Evolutionary conservation across 2,888 invertebrate genomes (phyloP), one percentile per base, ranked within the genome.

Genomic region (Carcina quercana): DNA sequence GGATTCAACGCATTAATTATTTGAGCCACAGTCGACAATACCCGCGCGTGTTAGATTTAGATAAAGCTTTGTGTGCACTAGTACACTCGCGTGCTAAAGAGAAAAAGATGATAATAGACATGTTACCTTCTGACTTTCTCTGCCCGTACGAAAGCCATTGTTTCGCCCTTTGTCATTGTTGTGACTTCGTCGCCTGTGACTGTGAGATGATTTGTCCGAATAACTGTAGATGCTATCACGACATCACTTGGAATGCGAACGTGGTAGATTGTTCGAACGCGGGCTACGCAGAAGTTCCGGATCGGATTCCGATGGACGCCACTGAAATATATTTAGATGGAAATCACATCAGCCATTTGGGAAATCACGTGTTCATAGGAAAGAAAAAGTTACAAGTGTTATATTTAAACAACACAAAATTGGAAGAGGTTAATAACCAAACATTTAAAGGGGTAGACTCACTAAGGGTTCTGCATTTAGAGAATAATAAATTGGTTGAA

Each of bases 181-280:
- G 95, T 79, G 93, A 94, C 53, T 95, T 92, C 66, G 92, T 93
- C 56, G 93, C 93, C 30, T 95, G 95, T 73, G 95, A 95, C 75
- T 95, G 95, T 82, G 92, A 94, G 85, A 94, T 94, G 91, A 92
- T 92, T 48, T 95, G 95, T 69, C 95, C 95, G 27, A 87, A 87
- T 58, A 91, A 91, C 62, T 95, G 95, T 78, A 89, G 88, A 53
- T 95, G 95, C 59, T 95, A 90, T 84, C 92, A 94, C 68, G 94
- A 95, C 65, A 90, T 91, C 59, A 90, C 91, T 41, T 94, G 94
- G 92, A 88, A 89, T 46, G 90, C 91, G 43, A 94, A 94, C 75
- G 91, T 94, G 28, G 93, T 94, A 25, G 92, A 93, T 70, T 94
- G 93, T 69, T 91, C 91, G 28, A 89, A 89, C 57, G 89, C 89